Conservation (phyloP, 2,888 invertebrate species). For the Diploptera punctata region DNA sequence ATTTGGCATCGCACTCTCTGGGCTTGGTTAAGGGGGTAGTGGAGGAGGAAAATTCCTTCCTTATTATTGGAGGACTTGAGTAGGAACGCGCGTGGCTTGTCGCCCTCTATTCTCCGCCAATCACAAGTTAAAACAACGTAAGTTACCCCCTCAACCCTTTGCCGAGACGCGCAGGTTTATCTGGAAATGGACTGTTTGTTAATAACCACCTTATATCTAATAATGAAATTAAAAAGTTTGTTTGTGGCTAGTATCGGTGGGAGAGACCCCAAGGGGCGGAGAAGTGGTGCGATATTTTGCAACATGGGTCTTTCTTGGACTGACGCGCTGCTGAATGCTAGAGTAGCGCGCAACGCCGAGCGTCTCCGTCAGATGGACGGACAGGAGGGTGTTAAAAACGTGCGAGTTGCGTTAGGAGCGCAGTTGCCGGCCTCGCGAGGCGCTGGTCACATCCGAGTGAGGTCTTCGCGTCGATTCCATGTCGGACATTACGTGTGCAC, state of each 20-base stretch:
- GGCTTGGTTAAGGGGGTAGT: not conserved
- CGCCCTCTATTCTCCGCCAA: conserved; percentile 6
- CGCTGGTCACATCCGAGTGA: not conserved
- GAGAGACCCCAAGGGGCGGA: too few relatives aligned
- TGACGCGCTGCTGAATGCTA: not conserved
- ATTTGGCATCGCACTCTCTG: not conserved
- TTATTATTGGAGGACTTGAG: conserved; percentile 15
- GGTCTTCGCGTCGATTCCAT: not conserved
- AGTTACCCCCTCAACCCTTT: not conserved
- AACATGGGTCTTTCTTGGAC: too few relatives aligned
- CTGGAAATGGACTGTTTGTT: too few relatives aligned
- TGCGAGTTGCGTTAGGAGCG: not conserved
- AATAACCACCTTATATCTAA: too few relatives aligned
- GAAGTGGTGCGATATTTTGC: too few relatives aligned
- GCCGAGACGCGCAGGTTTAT: conserved; percentile 1
- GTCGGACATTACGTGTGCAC: not conserved
- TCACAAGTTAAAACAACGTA: conserved; percentile 2
- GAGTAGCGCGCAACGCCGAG: not conserved
- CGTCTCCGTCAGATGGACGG: conserved; percentile 2
- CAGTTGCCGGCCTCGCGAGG: conserved; percentile 30
- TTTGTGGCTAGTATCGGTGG: too few relatives aligned
- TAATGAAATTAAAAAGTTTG: too few relatives aligned
- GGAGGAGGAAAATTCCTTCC: not conserved
- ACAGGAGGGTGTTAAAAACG: conserved; percentile 7
- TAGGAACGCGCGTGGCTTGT: conserved; percentile 1